Base-by-base conservation (phyloP, 1,140 invertebrate genomes). In the Nephila pilipes region DNA sequence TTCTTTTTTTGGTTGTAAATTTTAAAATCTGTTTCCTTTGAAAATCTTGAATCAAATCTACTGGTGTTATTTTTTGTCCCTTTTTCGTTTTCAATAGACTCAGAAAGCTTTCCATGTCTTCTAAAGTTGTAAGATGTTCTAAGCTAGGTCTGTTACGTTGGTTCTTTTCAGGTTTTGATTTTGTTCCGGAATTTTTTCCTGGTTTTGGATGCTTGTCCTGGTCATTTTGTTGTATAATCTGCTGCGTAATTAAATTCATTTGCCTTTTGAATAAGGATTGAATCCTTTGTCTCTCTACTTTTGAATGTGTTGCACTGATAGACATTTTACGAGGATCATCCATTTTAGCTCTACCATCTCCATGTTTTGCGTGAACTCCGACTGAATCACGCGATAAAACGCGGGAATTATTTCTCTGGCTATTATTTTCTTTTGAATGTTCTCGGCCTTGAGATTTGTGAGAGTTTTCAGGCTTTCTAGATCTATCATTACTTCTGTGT, bases 71-170 rank as follows among this genome's bases (percentile, higher is more conserved):
- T 83, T 83, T 91, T 12, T 83, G n/a, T 4, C 29, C 25, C 16
- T 79, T 81, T 25, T 90, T 79, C 5, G 25, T 54, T 83, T 83
- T 91, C 58, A 91, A 65, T 1, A 20, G 12, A 38, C 60, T 57
- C 58, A 91, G 54, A 54, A 91, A 91, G 18, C 6, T 29, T 83
- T 91, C 89, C 89, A 91, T 91, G 10, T 91, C 89, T 46, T 91
- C 80, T 22, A 91, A 65, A 22, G 89, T 91, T 29, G 63, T 81
- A 14, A 91, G 55, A 6, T 91, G 54, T 57, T 54, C 46, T 18
- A 46, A 57, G n/a, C 12, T 58, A 54, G n/a, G 63, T 75, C 46
- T 32, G 3, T n/a, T 29, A 12, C 20, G 69, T 80, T 69, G 29
- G 2, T 8, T 0, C 29, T 80, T 32, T 57, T 55, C 12, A 22